Conservation (phyloP, 2,113 vertebrate species). For the Pygoscelis adeliae region DNA sequence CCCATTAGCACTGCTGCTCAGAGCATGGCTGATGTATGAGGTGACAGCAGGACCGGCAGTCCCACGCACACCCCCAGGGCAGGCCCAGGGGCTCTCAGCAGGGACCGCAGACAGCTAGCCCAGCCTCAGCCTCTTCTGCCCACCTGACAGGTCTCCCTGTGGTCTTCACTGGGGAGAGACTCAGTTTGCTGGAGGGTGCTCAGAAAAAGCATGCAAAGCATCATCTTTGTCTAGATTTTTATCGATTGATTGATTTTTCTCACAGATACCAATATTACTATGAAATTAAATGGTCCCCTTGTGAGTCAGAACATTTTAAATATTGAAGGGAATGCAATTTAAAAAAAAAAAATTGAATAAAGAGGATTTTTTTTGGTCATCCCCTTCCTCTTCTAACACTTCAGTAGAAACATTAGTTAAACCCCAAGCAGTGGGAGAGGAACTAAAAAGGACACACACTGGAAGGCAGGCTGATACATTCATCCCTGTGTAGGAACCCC, state of each 20-base stretch:
- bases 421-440: background rate
- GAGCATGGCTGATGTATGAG: background rate
- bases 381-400: background rate
- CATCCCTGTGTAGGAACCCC: background rate
- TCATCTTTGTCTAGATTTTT: background rate
- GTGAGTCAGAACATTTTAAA: background rate
- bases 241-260: background rate
- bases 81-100: background rate
- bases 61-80: accelerated
- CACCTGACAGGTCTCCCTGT: background rate
- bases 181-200: background rate
- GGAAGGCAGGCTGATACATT: background rate
- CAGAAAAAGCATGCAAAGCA: background rate
- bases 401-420: background rate
- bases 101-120: background rate
- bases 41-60: background rate
- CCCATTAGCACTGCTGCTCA: background rate
- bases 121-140: background rate
- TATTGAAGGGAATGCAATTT: background rate
- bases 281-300: background rate
- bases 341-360: background rate
- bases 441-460: background rate
- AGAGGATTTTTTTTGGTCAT: background rate
- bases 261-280: background rate
- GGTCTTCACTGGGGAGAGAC: background rate